Conservation (phyloP, 2,888 invertebrate species). For the Nemotelus nigrinus region DNA sequence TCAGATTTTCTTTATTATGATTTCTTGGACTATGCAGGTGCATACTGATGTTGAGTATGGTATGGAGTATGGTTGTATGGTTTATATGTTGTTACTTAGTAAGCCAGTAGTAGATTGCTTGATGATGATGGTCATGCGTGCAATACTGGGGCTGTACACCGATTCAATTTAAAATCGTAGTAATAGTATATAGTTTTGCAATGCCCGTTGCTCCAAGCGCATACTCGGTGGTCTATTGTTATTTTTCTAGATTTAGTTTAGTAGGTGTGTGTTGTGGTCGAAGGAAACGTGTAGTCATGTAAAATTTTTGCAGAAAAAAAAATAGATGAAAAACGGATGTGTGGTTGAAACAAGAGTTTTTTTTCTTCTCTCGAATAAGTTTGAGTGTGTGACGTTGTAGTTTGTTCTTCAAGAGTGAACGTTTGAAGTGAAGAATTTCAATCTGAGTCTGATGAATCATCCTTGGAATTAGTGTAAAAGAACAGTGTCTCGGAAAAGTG, state of each 20-base stretch:
- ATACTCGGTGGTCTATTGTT: background rate
- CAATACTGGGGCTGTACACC: conserved; percentile 16
- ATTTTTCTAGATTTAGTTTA: conserved; percentile 2
- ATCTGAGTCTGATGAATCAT: no score
- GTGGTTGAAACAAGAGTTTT: no score
- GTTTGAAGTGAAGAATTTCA: no score
- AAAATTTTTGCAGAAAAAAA: no score
- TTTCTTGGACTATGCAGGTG: background rate
- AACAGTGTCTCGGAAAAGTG: no score
- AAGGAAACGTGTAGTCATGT: background rate
- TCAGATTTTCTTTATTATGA: conserved; percentile 14
- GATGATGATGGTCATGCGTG: conserved; percentile 36
- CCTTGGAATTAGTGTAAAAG: no score
- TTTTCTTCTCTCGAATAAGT: background rate
- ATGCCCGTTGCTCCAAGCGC: conserved; percentile 28
- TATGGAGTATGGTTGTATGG: no score
- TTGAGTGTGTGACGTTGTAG: background rate
- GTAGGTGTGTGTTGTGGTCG: background rate
- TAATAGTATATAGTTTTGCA: conserved; percentile 25
- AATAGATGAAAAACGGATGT: no score
- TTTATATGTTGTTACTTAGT: no score
- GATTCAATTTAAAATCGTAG: background rate
- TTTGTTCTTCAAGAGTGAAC: no score
- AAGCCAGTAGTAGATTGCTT: no score
- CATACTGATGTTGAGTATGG: background rate